Evolutionary conservation across 1,140 invertebrate genomes (phyloP).

Genomic region (Zaprionus lachaisei): DNA sequence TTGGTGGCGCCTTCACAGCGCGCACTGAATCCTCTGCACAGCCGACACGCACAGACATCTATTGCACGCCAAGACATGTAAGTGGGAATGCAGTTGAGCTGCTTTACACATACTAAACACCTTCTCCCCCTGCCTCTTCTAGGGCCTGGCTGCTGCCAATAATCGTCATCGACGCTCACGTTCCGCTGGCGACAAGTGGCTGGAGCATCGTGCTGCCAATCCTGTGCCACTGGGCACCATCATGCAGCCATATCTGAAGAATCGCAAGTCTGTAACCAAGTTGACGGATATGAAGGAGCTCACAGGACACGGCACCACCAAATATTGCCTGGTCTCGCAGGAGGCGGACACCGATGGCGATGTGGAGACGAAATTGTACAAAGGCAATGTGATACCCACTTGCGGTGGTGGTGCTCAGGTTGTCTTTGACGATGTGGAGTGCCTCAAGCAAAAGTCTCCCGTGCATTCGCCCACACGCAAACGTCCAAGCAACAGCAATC

Average conservation of each 20-base stretch:
- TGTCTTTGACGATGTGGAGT: slow-evolving; percentile 97
- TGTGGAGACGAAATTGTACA: slow-evolving; percentile 96
- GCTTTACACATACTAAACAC: background rate
- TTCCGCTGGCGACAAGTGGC: slow-evolving; percentile 92
- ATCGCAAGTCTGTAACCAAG: slow-evolving; percentile 93
- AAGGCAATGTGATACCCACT: slow-evolving; percentile 97
- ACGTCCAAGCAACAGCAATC: slow-evolving; percentile 70
- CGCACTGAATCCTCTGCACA: slow-evolving; percentile 63
- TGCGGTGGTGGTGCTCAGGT: slow-evolving; percentile 97
- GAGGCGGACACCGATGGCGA: slow-evolving; percentile 96
- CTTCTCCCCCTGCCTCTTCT: slow-evolving; percentile 13
- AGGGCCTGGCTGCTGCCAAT: slow-evolving; percentile 88
- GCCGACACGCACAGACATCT: slow-evolving; percentile 63
- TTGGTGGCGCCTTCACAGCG: slow-evolving; percentile 40
- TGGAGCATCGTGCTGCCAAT: slow-evolving; percentile 94
- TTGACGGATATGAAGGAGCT: slow-evolving; percentile 90
- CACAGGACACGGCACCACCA: slow-evolving; percentile 90
- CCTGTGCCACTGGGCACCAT: slow-evolving; percentile 92
- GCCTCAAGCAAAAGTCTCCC: slow-evolving; percentile 93
- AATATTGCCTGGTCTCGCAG: slow-evolving; percentile 96
- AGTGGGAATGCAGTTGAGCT: background rate
- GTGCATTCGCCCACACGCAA: slow-evolving; percentile 82
- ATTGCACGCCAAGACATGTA: slow-evolving; percentile 72
- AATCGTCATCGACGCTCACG: slow-evolving; percentile 91
- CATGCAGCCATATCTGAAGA: slow-evolving; percentile 93